Evolutionary conservation across 2,113 vertebrate genomes (phyloP), one percentile per base, ranked within the genome.

Genomic region (Lipotes vexillifer): DNA sequence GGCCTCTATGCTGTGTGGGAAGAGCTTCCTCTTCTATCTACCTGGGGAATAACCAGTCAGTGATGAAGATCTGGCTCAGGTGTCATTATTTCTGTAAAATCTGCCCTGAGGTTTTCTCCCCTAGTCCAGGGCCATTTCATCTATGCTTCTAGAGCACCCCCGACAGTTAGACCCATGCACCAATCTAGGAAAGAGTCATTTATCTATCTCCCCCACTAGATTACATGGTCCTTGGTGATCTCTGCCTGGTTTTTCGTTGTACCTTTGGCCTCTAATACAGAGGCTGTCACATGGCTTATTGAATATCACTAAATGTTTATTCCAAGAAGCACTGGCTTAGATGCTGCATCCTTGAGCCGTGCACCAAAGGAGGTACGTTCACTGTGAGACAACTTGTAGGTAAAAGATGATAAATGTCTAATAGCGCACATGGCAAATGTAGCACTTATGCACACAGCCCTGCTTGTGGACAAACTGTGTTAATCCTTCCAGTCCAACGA

Each of bases 271-370:
- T 46, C 65, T 85, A 63, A 87, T 59, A 78, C 46, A 83, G 71
- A 90, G 5, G 41, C 33, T 75, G 27, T 74, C 59, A 57, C 59
- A 5, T 7, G 27, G 29, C 41, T 61, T 81, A 61, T 2, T 89
- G 84, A 44, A 90, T 46, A 20, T 65, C 78, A 83, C 46, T 86
- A 72, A 82, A 21, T 74, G 61, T 96, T 92, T 90, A 93, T 41
- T 31, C 17, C 86, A 82, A 66, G 63, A 29, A 84, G 49, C 41
- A 57, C 59, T 55, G 31, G 36, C 27, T 71, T 57, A 46, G 77
- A 89, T 4, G 41, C 38, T 31, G 8, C 44, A 36, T 65, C 59
- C 13, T 31, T 44, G 49, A 87, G 31, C 38, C 27, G 36, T 1
- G 29, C 7, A 14, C 46, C 44, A 46, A 83, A 44, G 74, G 18